phyloP scores from a whole-genome alignment of 35 echinoderm and acorn worm species.

The Acanthaster planci region DNA sequence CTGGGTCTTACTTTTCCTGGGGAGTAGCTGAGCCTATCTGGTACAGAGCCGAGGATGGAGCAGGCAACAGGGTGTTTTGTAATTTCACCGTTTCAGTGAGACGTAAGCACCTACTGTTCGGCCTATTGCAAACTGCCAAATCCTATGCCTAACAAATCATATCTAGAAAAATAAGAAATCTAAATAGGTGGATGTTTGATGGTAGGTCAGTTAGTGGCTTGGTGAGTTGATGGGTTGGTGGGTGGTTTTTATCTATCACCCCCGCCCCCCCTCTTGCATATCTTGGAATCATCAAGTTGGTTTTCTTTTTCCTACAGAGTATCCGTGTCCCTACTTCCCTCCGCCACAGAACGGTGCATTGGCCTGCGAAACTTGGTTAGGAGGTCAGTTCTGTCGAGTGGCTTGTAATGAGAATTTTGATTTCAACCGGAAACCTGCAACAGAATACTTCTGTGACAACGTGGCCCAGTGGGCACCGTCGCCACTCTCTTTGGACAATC shows the following conservation, averaged over 20 bases:
- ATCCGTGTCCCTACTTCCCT: constrained; percentile 45
- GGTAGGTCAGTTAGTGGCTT: too few species aligned
- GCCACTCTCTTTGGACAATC: neutral
- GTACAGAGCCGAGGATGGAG: neutral
- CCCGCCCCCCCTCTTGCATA: too few species aligned
- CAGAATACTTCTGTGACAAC: constrained; percentile 31
- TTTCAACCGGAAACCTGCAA: constrained; percentile 35
- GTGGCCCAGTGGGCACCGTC: neutral
- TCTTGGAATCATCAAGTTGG: too few species aligned
- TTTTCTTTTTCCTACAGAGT: constrained; percentile 19
- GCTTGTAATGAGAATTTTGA: constrained; percentile 45
- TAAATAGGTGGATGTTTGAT: too few species aligned
- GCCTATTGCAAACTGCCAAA: too few species aligned
- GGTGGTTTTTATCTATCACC: too few species aligned
- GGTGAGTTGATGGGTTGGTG: too few species aligned
- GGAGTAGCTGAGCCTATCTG: neutral
- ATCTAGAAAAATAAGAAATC: too few species aligned
- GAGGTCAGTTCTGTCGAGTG: constrained; percentile 51
- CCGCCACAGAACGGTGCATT: constrained; percentile 51
- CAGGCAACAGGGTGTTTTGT: neutral
- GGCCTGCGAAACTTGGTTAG: constrained; percentile 50
- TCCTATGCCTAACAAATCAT: too few species aligned
- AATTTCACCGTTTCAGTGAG: constrained; percentile 10
- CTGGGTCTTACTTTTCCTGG: too few species aligned
- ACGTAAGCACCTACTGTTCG: neutral